Evolutionary conservation across 2,888 invertebrate genomes (phyloP).

Genomic region (Amblyjoppa proteus): DNA sequence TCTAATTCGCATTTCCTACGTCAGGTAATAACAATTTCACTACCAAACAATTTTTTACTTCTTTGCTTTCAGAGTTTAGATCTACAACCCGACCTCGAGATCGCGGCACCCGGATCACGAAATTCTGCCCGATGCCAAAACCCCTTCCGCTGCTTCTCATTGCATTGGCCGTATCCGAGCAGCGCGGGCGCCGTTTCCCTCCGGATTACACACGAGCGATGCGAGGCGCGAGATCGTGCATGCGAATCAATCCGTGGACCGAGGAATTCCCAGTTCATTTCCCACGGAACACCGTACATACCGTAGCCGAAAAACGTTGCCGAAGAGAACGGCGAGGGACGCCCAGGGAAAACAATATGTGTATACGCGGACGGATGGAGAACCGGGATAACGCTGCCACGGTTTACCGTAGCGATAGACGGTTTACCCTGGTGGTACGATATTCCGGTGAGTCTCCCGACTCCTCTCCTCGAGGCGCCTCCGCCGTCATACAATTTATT

Average conservation of each 20-base stretch:
- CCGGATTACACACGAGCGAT: constrained; percentile 29
- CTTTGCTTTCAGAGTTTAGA: not conserved
- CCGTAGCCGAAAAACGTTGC: not conserved
- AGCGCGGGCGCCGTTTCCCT: constrained; percentile 6
- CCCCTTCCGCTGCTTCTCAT: not conserved
- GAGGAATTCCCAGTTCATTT: not conserved
- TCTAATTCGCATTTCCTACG: not conserved
- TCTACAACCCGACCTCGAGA: not conserved
- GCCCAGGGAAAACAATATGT: constrained; percentile 1
- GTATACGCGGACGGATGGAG: not conserved
- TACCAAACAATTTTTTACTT: not conserved
- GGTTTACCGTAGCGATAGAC: constrained; percentile 23
- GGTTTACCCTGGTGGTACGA: constrained; percentile 71
- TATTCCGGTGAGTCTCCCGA: constrained; percentile 78
- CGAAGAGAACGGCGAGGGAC: not conserved
- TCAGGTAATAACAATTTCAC: not conserved
- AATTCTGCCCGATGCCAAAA: constrained; percentile 2
- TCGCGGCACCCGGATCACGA: not conserved
- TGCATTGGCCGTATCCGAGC: not conserved
- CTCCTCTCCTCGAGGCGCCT: constrained; percentile 57
- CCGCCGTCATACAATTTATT: constrained; percentile 84
- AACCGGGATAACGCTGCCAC: constrained; percentile 7
- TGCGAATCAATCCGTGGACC: constrained; percentile 6
- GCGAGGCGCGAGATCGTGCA: constrained; percentile 41
- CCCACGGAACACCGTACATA: not conserved